phyloP scores from a whole-genome alignment of 1,140 invertebrate species.

The Phthorimaea operculella region DNA sequence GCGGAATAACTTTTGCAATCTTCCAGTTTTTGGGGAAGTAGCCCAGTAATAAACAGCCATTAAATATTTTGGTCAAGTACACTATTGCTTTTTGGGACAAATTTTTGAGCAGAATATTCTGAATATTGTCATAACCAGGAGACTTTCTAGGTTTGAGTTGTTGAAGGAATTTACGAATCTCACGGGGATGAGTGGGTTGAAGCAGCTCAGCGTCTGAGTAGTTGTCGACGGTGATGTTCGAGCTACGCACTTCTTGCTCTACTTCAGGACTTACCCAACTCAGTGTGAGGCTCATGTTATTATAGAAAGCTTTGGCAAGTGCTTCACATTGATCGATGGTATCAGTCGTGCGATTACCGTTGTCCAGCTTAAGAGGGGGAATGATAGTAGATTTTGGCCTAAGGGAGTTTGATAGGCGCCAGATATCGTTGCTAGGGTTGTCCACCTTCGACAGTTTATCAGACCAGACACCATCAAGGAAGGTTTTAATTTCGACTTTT shows the following conservation, averaged over 20 bases:
- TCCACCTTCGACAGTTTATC: neutral
- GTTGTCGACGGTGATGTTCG: neutral
- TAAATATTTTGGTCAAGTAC: conserved; percentile 13
- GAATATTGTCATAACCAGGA: conserved; percentile 19
- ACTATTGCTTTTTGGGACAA: conserved; percentile 9
- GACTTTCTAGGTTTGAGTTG: conserved; percentile 1
- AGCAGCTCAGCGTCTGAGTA: neutral
- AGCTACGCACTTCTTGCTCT: neutral
- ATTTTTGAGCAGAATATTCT: conserved; percentile 19
- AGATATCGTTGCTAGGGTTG: neutral
- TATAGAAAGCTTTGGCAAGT: neutral
- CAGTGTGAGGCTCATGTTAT: neutral
- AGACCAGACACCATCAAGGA: neutral
- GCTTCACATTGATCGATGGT: neutral
- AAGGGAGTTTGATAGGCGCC: neutral
- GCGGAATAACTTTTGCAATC: conserved; percentile 18
- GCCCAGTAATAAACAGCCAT: conserved; percentile 1
- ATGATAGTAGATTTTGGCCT: neutral
- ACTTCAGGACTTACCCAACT: neutral
- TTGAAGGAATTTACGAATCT: neutral
- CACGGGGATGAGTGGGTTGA: neutral
- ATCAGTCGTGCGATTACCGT: neutral
- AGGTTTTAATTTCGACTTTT: neutral
- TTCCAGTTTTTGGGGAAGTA: conserved; percentile 23
- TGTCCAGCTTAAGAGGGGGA: neutral